Conservation (phyloP, 2,888 invertebrate genomes). For the Tridacna crocea region DNA sequence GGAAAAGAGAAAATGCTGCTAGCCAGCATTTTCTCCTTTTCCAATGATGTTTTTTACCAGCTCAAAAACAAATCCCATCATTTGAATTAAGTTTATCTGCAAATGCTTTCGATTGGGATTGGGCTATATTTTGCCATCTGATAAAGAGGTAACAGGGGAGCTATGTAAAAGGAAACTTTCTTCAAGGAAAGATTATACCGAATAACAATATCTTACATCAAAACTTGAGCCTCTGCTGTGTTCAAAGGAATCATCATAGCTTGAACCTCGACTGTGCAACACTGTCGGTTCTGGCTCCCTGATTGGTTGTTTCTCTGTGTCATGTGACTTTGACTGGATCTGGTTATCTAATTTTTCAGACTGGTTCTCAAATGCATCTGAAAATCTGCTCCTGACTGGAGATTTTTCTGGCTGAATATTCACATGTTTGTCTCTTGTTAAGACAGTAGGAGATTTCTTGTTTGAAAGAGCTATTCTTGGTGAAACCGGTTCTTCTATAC, state of each 20-base stretch:
- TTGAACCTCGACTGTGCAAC: conserved; percentile 47
- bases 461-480: conserved; percentile 7
- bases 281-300: not conserved
- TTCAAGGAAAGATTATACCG: too few species aligned
- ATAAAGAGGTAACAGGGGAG: too few species aligned
- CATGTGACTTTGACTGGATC: conserved; percentile 32
- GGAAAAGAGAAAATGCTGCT: too few species aligned
- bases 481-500: conserved; percentile 41
- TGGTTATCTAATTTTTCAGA: conserved; percentile 24
- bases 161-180: too few species aligned
- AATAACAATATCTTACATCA: conserved; percentile 45
- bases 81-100: too few species aligned
- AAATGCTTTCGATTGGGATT: too few species aligned
- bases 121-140: too few species aligned
- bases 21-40: too few species aligned
- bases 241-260: conserved; percentile 37
- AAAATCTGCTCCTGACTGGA: conserved; percentile 15
- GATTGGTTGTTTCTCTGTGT: conserved; percentile 39
- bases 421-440: not conserved
- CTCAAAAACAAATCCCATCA: too few species aligned
- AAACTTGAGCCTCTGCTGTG: conserved; percentile 53
- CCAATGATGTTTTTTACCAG: too few species aligned
- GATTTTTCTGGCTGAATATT: not conserved
- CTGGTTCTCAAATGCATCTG: conserved; percentile 43
- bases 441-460: conserved; percentile 1